phyloP scores from a whole-genome alignment of 2,797 vertebrate species.

The Thalassophryne amazonica region DNA sequence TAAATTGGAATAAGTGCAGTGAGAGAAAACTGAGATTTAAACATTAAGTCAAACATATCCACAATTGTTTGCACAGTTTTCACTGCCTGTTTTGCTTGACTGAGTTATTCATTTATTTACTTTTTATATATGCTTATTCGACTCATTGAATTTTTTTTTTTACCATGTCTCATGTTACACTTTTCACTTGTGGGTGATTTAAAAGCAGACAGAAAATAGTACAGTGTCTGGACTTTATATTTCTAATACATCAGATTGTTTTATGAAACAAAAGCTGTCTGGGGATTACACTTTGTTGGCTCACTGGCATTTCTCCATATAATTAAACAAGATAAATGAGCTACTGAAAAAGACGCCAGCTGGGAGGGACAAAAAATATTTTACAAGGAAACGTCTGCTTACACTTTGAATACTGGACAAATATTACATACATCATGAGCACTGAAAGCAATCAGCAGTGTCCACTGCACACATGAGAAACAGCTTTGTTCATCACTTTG shows the following conservation, averaged over 20 bases:
- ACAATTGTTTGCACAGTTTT: too few species aligned
- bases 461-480: too few species aligned
- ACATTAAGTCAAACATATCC: too few species aligned
- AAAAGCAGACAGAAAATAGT: background rate
- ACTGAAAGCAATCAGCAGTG: constrained; percentile 4
- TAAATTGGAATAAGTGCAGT: too few species aligned
- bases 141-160: too few species aligned
- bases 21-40: too few species aligned
- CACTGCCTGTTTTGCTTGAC: too few species aligned
- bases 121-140: too few species aligned
- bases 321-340: constrained; percentile 21
- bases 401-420: constrained; percentile 16
- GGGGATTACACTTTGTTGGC: background rate
- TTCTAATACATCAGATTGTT: constrained; percentile 3
- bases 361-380: background rate
- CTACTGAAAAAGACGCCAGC: constrained; percentile 21
- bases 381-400: constrained; percentile 2
- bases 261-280: constrained; percentile 14
- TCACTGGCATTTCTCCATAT: constrained; percentile 4
- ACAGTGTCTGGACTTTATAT: background rate
- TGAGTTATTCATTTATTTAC: too few species aligned
- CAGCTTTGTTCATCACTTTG: too few species aligned
- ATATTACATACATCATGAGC: constrained; percentile 14
- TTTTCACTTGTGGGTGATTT: too few species aligned
- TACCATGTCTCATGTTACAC: too few species aligned